Evolutionary conservation across 2,888 invertebrate species (phyloP).

Genomic region (Eucera pruinosa): DNA sequence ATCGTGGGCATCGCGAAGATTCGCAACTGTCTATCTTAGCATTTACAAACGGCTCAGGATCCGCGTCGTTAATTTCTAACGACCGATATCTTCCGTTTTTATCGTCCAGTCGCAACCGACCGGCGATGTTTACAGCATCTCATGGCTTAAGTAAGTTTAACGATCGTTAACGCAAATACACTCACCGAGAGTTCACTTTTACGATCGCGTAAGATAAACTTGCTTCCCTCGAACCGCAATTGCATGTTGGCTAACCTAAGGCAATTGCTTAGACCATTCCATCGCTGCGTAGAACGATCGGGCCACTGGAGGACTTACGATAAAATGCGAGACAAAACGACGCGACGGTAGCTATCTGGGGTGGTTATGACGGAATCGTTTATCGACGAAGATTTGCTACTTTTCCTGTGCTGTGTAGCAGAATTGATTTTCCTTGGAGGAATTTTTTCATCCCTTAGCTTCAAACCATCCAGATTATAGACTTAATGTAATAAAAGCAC

Average conservation of each 20-base stretch:
- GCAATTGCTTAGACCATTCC: slow-evolving; percentile 27
- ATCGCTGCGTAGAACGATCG: slow-evolving; percentile 34
- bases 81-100: slow-evolving; percentile 66
- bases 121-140: slow-evolving; percentile 59
- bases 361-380: neutral
- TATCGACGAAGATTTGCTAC: neutral
- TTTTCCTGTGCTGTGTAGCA: too few species aligned
- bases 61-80: slow-evolving; percentile 67
- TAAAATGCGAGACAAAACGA: slow-evolving; percentile 48
- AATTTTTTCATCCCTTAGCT: too few species aligned
- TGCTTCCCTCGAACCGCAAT: slow-evolving; percentile 51
- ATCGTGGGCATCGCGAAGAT: neutral
- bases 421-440: neutral
- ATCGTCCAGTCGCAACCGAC: slow-evolving; percentile 42
- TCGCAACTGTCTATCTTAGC: neutral
- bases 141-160: slow-evolving; percentile 65
- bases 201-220: slow-evolving; percentile 64
- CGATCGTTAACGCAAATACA: slow-evolving; percentile 68
- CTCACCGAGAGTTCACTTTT: slow-evolving; percentile 55
- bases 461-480: too few species aligned
- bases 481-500: too few species aligned
- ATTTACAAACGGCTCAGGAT: slow-evolving; percentile 35
- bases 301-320: slow-evolving; percentile 39
- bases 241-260: slow-evolving; percentile 36
- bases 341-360: neutral